These are phyloP conservation scores for Hapalemur alaotrensis DNA, from an alignment of 2,797 vertebrate species.

Conservation along the genomic window DNA sequence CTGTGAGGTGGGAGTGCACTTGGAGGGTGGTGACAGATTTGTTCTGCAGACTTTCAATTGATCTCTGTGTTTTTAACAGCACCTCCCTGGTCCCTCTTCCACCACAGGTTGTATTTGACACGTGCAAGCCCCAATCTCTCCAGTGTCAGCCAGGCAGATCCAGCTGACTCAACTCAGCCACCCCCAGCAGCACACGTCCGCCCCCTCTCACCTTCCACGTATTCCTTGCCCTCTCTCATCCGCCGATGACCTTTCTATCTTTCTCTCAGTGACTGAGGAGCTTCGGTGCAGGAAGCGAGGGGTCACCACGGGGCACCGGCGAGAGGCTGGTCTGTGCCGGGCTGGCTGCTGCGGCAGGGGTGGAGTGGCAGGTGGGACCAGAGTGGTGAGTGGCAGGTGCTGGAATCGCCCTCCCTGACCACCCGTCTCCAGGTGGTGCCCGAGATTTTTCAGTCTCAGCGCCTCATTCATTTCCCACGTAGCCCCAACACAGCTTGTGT, in stretches of 20 bases:
- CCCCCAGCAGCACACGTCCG: not conserved
- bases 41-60: not conserved
- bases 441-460: not conserved
- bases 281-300: not conserved
- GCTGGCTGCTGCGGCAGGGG: not conserved
- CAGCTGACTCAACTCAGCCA: not conserved
- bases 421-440: too few species aligned
- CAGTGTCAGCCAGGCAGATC: too few species aligned
- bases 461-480: not conserved
- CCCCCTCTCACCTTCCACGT: rapidly evolving
- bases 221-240: too few species aligned
- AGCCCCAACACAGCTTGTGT: too few species aligned
- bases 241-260: not conserved
- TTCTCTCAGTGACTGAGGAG: not conserved
- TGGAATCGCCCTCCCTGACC: not conserved
- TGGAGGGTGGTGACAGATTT: not conserved
- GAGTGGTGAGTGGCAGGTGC: not conserved
- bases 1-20: not conserved
- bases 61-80: not conserved
- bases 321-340: not conserved
- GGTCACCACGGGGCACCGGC: not conserved
- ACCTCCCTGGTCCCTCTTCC: not conserved
- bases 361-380: too few species aligned
- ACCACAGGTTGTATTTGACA: not conserved
- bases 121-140: not conserved